Evolutionary conservation across 2,113 vertebrate genomes (phyloP).

Genomic region (Catharus fuscescens): DNA sequence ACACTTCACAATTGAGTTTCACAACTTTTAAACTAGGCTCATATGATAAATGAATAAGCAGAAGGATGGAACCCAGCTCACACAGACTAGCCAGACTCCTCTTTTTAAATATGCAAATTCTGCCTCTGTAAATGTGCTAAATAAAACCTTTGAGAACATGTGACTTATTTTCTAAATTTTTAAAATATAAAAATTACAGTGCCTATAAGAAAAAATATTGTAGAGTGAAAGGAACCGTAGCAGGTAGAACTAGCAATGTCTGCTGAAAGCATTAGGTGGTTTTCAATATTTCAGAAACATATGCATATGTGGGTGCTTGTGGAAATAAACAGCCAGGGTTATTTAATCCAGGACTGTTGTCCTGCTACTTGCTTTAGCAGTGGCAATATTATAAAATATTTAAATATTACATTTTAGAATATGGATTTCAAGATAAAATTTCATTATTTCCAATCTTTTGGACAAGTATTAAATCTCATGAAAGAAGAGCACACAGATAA

Average conservation of each 20-base stretch:
- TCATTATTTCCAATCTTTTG: background rate
- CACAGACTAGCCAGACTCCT: background rate
- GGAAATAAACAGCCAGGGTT: background rate
- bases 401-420: background rate
- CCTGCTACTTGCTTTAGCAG: background rate
- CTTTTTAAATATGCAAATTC: background rate
- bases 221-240: background rate
- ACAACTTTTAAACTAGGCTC: background rate
- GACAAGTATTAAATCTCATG: background rate
- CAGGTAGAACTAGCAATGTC: background rate
- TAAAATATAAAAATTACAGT: background rate
- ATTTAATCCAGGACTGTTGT: background rate
- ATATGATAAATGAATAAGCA: background rate
- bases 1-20: background rate
- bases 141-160: background rate
- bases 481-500: background rate
- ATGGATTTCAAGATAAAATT: background rate
- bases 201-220: background rate
- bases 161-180: background rate
- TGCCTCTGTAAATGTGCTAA: background rate
- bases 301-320: background rate
- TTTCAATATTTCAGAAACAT: background rate
- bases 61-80: background rate
- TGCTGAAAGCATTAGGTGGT: background rate
- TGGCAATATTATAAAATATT: background rate